Percentiles rank a stretch among this genome's conserved stretches.
phyloP scores from a whole-genome alignment of 2,888 invertebrate species.

The Ophion costatus region DNA sequence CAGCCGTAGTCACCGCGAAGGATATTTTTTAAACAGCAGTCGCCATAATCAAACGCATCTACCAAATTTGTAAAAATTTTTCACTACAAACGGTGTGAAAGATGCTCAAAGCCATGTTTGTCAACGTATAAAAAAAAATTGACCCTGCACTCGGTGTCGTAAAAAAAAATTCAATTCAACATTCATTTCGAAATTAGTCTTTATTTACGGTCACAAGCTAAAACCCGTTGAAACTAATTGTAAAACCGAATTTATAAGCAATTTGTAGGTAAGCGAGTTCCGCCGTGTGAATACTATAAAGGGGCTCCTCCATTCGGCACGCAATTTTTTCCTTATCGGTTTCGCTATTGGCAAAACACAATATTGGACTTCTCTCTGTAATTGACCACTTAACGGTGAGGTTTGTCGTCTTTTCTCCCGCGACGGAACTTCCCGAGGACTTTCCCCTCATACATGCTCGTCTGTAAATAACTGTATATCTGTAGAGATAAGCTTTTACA shows the following conservation, averaged over 20 bases:
- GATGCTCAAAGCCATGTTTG: no score
- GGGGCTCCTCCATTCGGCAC: background rate
- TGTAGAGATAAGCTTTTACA: slow-evolving; percentile 29
- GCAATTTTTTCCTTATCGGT: slow-evolving; percentile 16
- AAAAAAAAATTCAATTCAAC: no score
- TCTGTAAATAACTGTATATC: slow-evolving; percentile 13
- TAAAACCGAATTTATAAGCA: background rate
- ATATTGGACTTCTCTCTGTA: slow-evolving; percentile 52
- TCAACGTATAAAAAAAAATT: no score
- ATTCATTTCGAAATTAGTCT: no score
- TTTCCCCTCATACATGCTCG: slow-evolving; percentile 53
- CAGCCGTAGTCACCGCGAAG: no score
- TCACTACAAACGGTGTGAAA: no score
- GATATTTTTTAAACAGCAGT: no score
- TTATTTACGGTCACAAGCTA: no score
- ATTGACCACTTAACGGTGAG: slow-evolving; percentile 53
- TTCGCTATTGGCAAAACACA: slow-evolving; percentile 40
- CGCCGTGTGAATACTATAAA: background rate
- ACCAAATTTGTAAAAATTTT: no score
- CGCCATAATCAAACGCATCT: no score
- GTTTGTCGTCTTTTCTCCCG: slow-evolving; percentile 64
- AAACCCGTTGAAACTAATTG: background rate
- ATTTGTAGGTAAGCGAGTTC: background rate
- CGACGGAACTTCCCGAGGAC: slow-evolving; percentile 58
- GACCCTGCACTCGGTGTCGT: no score